phyloP scores from a whole-genome alignment of 1,140 invertebrate genomes.

The Dendroctonus ponderosae region DNA sequence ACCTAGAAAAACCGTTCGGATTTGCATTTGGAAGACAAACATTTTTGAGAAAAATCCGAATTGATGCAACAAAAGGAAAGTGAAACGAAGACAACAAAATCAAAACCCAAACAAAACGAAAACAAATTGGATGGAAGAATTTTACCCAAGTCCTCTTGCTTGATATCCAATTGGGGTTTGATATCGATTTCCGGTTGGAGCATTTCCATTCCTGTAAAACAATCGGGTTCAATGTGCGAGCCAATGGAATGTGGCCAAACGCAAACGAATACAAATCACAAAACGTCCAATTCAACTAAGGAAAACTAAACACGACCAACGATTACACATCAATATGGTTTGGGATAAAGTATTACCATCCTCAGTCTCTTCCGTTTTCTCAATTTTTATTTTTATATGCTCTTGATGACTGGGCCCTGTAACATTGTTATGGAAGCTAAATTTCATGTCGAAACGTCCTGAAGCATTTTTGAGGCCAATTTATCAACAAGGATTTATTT shows the following conservation, averaged over 20 bases:
- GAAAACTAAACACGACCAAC: constrained; percentile 13
- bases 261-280: constrained; percentile 16
- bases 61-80: constrained; percentile 4
- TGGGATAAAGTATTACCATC: constrained; percentile 17
- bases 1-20: constrained; percentile 21
- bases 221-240: neutral
- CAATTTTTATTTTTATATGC: constrained; percentile 28
- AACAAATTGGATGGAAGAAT: neutral
- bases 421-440: too few relatives aligned
- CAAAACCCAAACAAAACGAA: constrained; percentile 5
- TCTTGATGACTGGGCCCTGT: constrained; percentile 15
- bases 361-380: constrained; percentile 9
- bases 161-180: constrained; percentile 1
- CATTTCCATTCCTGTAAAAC: constrained; percentile 26
- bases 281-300: constrained; percentile 3
- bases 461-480: too few relatives aligned
- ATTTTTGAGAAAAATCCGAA: neutral
- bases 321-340: constrained; percentile 11
- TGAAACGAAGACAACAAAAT: neutral
- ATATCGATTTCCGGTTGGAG: neutral
- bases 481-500: too few relatives aligned
- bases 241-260: neutral
- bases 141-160: constrained; percentile 21
- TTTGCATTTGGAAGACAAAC: neutral
- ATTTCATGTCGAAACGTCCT: too few relatives aligned